phyloP scores from a whole-genome alignment of 1,140 invertebrate genomes.

The Dryas iulia region DNA sequence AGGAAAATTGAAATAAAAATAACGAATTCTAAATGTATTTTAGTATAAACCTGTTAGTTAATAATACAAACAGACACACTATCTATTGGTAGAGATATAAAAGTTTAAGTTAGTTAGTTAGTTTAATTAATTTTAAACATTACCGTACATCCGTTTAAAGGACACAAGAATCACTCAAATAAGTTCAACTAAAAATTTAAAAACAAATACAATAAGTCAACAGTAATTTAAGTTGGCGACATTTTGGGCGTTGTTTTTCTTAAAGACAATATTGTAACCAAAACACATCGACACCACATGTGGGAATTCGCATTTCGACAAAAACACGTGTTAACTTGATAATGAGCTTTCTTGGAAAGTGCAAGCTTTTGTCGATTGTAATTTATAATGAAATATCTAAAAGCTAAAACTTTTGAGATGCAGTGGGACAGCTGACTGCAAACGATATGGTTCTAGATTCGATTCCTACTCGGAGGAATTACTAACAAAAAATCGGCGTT shows the following conservation, averaged over 20 bases:
- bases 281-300: conserved; percentile 39
- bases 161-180: neutral
- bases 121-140: neutral
- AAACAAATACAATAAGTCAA: conserved; percentile 2
- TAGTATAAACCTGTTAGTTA: no score
- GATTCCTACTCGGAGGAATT: no score
- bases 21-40: no score
- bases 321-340: conserved; percentile 72
- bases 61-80: no score
- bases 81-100: no score
- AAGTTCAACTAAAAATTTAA: neutral
- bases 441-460: no score
- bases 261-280: conserved; percentile 18
- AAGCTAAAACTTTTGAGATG: no score
- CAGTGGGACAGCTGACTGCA: no score
- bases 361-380: conserved; percentile 20
- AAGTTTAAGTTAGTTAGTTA: no score
- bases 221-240: conserved; percentile 18
- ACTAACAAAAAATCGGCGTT: no score
- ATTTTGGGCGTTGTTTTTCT: conserved; percentile 6
- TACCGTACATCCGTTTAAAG: neutral
- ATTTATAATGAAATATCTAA: neutral
- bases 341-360: conserved; percentile 67
- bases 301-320: conserved; percentile 48
- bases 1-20: no score